These are phyloP conservation scores for Stegodyphus mimosarum DNA, from an alignment of 1,140 invertebrate genomes.

Conservation along the genomic window DNA sequence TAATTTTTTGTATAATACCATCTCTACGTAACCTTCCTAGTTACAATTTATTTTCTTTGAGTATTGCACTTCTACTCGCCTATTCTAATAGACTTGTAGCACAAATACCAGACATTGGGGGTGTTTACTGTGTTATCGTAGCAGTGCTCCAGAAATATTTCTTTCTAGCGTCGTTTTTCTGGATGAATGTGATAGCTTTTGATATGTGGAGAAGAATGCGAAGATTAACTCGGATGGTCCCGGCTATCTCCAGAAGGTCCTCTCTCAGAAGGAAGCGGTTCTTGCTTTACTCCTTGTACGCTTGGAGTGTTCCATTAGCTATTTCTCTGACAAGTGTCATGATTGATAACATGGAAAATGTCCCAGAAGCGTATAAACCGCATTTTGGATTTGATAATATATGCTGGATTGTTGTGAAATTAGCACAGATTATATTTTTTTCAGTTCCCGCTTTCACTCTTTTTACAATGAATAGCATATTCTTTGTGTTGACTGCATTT, in stretches of 20 bases:
- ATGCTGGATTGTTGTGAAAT: constrained; percentile 73
- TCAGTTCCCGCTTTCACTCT: constrained; percentile 70
- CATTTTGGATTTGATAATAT: constrained; percentile 67
- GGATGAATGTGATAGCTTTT: constrained; percentile 75
- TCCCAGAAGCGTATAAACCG: constrained; percentile 67
- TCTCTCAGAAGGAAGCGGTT: constrained; percentile 64
- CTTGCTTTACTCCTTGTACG: constrained; percentile 65
- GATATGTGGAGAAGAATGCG: constrained; percentile 72
- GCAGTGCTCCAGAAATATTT: constrained; percentile 70
- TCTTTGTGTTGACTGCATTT: constrained; percentile 71
- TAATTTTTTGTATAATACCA: constrained; percentile 69
- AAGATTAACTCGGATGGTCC: constrained; percentile 70
- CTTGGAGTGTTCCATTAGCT: constrained; percentile 66
- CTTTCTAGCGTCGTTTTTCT: constrained; percentile 73
- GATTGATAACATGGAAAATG: constrained; percentile 67
- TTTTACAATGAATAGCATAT: constrained; percentile 70
- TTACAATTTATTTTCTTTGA: constrained; percentile 71
- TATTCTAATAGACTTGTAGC: constrained; percentile 70
- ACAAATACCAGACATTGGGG: constrained; percentile 61
- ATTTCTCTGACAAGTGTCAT: constrained; percentile 68
- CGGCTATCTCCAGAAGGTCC: constrained; percentile 68
- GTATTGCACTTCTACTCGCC: constrained; percentile 69
- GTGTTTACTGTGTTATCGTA: constrained; percentile 66
- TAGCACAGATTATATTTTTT: constrained; percentile 72
- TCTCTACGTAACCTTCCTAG: constrained; percentile 72